These are phyloP conservation scores for Dendrocincla tyrannina DNA, from an alignment of 2,797 vertebrate species.

Conservation along the genomic window DNA sequence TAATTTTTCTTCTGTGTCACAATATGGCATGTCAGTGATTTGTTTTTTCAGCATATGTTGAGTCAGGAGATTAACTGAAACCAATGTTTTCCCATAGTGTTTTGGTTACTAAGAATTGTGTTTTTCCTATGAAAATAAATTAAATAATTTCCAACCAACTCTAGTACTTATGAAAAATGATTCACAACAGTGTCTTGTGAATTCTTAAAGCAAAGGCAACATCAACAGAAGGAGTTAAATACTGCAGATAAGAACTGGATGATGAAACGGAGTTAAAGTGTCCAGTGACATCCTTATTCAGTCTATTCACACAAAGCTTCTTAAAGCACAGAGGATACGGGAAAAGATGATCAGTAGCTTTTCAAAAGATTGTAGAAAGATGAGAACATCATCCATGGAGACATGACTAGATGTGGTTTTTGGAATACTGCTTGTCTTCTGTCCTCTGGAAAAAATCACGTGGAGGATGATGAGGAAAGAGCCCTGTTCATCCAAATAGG, in stretches of 20 bases:
- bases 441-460: neutral
- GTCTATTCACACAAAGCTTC: neutral
- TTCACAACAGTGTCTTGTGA: neutral
- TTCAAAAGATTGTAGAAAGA: neutral
- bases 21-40: neutral
- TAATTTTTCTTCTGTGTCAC: neutral
- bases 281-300: neutral
- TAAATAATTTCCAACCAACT: neutral
- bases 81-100: neutral
- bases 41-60: neutral
- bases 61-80: neutral
- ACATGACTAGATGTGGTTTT: neutral
- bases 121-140: neutral
- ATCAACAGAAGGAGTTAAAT: neutral
- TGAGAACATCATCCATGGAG: neutral
- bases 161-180: neutral
- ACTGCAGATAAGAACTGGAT: neutral
- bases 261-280: neutral
- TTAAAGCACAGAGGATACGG: neutral
- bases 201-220: neutral
- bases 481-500: neutral
- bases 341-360: neutral
- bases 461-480: neutral
- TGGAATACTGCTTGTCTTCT: neutral
- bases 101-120: neutral